Evolutionary conservation across 2,797 vertebrate species (phyloP).

Genomic region (Bovichtus variegatus): DNA sequence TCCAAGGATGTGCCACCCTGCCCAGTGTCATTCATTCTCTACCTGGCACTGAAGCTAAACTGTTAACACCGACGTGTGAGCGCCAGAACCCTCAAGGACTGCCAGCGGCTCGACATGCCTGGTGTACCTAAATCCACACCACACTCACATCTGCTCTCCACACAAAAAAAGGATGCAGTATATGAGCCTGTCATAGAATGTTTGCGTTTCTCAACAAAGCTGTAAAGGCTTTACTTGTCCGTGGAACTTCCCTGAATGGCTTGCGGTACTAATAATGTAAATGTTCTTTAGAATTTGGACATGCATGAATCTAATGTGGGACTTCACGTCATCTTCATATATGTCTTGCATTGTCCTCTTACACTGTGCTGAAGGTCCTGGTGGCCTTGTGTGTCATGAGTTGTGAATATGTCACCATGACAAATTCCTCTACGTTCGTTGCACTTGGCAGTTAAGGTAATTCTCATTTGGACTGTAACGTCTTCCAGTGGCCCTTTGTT

Average conservation of each 20-base stretch:
- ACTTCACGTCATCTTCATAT: not conserved
- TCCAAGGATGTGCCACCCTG: conserved; percentile 82
- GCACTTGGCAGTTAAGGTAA: conserved; percentile 58
- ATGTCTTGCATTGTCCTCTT: conserved; percentile 8
- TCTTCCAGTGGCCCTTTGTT: conserved; percentile 68
- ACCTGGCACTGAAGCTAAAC: conserved; percentile 80
- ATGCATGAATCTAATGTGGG: not conserved
- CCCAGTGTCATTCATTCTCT: conserved; percentile 75
- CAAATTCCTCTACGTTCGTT: conserved; percentile 63
- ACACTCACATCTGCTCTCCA: conserved; percentile 61
- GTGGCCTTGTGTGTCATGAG: conserved; percentile 39
- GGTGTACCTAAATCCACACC: conserved; percentile 50
- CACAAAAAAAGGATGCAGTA: conserved; percentile 20
- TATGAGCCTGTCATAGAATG: conserved; percentile 20
- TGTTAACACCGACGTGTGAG: conserved; percentile 78
- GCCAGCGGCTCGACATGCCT: conserved; percentile 68
- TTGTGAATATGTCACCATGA: conserved; percentile 55
- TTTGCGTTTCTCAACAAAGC: conserved; percentile 31
- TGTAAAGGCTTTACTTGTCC: conserved; percentile 32
- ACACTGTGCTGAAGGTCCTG: conserved; percentile 11
- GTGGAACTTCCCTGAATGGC: conserved; percentile 8
- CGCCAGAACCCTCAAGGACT: conserved; percentile 54
- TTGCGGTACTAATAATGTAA: conserved; percentile 4
- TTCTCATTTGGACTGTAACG: conserved; percentile 44
- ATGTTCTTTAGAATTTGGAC: not conserved